Base-by-base conservation (phyloP, 2,797 vertebrate genomes). In the Pempheris klunzingeri region DNA sequence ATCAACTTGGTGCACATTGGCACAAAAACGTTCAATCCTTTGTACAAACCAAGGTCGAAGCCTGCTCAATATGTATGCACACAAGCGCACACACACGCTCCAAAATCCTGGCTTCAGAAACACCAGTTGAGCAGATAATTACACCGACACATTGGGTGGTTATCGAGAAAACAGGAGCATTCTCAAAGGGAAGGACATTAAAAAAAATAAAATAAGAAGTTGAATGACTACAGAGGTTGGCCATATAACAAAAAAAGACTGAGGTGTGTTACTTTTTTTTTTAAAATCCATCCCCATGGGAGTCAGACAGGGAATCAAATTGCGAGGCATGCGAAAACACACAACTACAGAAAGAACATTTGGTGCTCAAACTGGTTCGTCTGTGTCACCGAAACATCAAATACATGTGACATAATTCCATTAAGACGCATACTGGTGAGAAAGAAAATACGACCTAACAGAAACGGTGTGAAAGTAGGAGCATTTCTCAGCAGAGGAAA, bases 11-110 rank as follows among this genome's bases (percentile, higher is more conserved):
- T 74, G 68, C 73, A 41, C 67, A 67, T 54, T 13, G n/a, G 3
- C 34, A 77, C 9, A 20, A 32, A 71, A 62, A 74, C 59, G 52
- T 47, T 64, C 24, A 74, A 66, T 77, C 66, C 50, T 50, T 36
- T 5, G 2, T 28, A 39, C 59, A 84, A 59, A 70, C 39, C 52
- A 71, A 77, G 44, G 69, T 62, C 43, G 58, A 15, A 49, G 47
- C 38, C n/a, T 20, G 63, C 24, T 20, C 24, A 39, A 43, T 12
- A 24, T 30, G 13, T 14, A n/a, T n/a, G 8, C 41, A 43, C 52
- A 62, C 10, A 47, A 15, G 18, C 49, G 41, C 7, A 41, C 18
- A 41, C 11, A 30, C 20, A 74, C 22, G 3, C 30, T 57, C 28
- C 5, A 39, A 50, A 69, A 36, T 44, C 34, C 50, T 53, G 5